These are phyloP conservation scores for Exaiptasia diaphana DNA, from an alignment of 64 coral and sea anemone species.

Conservation along the genomic window DNA sequence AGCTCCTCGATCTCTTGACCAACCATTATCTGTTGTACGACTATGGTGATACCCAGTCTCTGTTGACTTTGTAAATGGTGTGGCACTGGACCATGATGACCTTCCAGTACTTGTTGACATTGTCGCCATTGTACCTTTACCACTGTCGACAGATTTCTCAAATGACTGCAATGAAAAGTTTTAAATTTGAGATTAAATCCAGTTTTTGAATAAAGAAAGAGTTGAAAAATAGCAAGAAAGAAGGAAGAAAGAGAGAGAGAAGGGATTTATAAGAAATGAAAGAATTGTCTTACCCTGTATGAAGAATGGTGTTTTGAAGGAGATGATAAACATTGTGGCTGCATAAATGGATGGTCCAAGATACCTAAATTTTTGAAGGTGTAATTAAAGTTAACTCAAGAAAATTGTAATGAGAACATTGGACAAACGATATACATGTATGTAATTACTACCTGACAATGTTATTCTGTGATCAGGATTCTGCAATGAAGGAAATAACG, in stretches of 20 bases:
- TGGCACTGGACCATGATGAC: slow-evolving; percentile 54
- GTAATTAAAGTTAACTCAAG: background rate
- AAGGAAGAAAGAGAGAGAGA: background rate
- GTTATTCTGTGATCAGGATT: slow-evolving; percentile 91
- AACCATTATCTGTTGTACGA: slow-evolving; percentile 19
- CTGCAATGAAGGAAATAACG: slow-evolving; percentile 37
- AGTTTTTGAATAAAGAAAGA: background rate
- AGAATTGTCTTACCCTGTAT: background rate
- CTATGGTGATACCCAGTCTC: slow-evolving; percentile 8
- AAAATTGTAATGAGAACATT: background rate
- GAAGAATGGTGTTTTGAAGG: slow-evolving; percentile 14
- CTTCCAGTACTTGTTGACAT: slow-evolving; percentile 61
- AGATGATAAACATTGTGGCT: slow-evolving; percentile 51
- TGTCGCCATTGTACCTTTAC: slow-evolving; percentile 95
- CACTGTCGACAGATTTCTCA: slow-evolving; percentile 89
- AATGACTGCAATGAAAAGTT: background rate
- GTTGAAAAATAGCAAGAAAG: background rate
- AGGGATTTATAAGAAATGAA: background rate
- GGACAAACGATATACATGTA: background rate
- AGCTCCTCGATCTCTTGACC: slow-evolving; percentile 46
- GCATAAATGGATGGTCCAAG: slow-evolving; percentile 97
- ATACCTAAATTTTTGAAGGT: slow-evolving; percentile 57
- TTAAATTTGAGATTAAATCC: background rate
- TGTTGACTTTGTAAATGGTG: background rate
- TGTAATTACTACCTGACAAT: slow-evolving; percentile 62